Conservation (phyloP, 2,113 vertebrate genomes). For the Jacana jacana region DNA sequence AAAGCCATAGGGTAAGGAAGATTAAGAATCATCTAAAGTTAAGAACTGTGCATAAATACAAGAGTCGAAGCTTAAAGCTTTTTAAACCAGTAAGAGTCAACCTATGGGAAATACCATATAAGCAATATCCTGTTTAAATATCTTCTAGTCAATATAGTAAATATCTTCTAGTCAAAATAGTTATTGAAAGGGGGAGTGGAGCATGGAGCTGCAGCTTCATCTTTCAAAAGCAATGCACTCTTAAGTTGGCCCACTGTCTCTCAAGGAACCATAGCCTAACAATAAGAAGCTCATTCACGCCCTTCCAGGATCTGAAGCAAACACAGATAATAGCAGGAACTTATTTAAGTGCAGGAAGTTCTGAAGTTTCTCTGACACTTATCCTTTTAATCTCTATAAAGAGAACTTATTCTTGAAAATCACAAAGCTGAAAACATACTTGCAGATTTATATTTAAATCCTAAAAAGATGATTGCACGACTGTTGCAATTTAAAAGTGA, state of each 20-base stretch:
- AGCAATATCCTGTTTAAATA: neutral
- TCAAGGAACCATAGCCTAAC: neutral
- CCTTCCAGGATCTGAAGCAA: neutral
- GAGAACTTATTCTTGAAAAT: neutral
- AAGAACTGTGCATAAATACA: neutral
- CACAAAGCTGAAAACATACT: neutral
- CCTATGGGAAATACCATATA: neutral
- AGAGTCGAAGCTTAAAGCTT: neutral
- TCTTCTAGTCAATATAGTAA: too few species aligned
- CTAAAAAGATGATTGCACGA: neutral
- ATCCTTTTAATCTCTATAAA: neutral
- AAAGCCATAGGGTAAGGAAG: neutral
- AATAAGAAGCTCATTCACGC: neutral
- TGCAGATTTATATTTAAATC: neutral
- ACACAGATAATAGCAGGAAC: neutral
- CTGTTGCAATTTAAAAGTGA: neutral
- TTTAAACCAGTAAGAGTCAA: conserved; percentile 2
- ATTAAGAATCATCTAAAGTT: neutral
- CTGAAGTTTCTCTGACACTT: neutral
- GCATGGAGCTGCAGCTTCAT: neutral
- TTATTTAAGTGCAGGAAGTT: neutral
- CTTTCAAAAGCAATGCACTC: neutral
- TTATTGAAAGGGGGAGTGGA: neutral
- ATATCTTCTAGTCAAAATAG: conserved; percentile 3
- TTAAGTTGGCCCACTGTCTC: neutral